Percentiles rank a stretch among this genome's conserved stretches.
These are phyloP conservation scores for Diorhabda elongata DNA, from an alignment of 1,140 invertebrate species.

Conservation along the genomic window DNA sequence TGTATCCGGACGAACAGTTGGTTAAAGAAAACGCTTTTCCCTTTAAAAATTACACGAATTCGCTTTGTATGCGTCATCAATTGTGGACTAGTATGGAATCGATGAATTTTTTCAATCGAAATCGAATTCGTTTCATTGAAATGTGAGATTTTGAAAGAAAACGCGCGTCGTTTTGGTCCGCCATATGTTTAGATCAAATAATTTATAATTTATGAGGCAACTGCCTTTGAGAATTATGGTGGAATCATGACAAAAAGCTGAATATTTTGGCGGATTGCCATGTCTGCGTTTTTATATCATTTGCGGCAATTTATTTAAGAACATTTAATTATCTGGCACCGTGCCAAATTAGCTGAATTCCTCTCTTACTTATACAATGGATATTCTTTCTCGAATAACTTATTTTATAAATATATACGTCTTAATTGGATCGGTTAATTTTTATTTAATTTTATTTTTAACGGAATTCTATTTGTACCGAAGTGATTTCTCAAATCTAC, in stretches of 20 bases:
- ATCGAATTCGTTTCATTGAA: no score
- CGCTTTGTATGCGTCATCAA: no score
- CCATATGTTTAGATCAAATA: slow-evolving; percentile 13
- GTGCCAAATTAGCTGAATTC: slow-evolving; percentile 38
- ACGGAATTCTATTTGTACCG: slow-evolving; percentile 18
- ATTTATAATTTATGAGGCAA: slow-evolving; percentile 13
- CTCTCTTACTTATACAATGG: slow-evolving; percentile 14
- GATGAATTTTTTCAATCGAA: no score
- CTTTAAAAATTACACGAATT: no score
- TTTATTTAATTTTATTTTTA: slow-evolving; percentile 21
- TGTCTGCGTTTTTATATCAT: slow-evolving; percentile 36
- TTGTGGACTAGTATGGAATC: no score
- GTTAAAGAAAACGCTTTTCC: no score
- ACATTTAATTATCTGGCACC: slow-evolving; percentile 39
- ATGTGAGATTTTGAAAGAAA: no score
- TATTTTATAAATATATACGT: neutral
- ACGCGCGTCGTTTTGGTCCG: neutral
- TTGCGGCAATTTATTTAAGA: slow-evolving; percentile 39
- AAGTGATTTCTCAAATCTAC: no score
- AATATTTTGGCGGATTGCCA: slow-evolving; percentile 27
- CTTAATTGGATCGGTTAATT: slow-evolving; percentile 18
- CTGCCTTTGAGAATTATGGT: slow-evolving; percentile 6
- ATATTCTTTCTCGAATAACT: slow-evolving; percentile 28
- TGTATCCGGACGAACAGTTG: no score
- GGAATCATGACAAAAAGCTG: slow-evolving; percentile 18